Percentiles rank a stretch among this genome's conserved stretches.
phyloP scores from a whole-genome alignment of 2,797 vertebrate species.

The Eleutherodactylus coqui region DNA sequence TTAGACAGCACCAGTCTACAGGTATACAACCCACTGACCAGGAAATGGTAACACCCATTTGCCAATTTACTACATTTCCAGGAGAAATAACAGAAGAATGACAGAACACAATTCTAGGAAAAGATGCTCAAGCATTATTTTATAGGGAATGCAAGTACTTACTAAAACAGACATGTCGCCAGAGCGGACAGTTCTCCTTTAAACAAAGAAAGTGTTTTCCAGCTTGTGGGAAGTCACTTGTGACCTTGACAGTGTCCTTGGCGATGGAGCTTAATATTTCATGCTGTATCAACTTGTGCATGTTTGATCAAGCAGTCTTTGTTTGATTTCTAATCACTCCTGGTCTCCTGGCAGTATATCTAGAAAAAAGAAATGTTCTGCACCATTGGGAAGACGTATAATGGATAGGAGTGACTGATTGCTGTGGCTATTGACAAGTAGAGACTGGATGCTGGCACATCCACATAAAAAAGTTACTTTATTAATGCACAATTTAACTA shows the following conservation, averaged over 20 bases:
- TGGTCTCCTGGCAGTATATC: background rate
- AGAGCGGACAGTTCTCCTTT: background rate
- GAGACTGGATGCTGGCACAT: too few relatives aligned
- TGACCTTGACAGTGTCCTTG: background rate
- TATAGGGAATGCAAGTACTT: background rate
- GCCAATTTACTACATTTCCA: too few relatives aligned
- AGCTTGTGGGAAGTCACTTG: background rate
- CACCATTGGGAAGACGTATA: background rate
- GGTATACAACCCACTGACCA: too few relatives aligned
- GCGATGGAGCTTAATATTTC: background rate
- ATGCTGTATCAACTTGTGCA: background rate
- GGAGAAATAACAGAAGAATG: too few relatives aligned
- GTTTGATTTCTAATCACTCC: slow-evolving; percentile 3
- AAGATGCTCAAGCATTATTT: background rate
- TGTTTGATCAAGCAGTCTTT: slow-evolving; percentile 13
- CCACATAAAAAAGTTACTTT: too few relatives aligned
- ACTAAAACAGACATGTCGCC: background rate
- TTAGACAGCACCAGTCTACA: too few relatives aligned
- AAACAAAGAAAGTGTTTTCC: background rate
- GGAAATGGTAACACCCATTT: too few relatives aligned
- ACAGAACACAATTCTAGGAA: too few relatives aligned
- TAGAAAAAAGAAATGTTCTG: background rate
- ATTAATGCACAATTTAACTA: too few relatives aligned
- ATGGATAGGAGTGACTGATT: background rate
- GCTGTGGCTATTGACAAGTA: too few relatives aligned